Evolutionary conservation across 2,797 vertebrate genomes (phyloP).

Genomic region (Gymnocypris eckloni): DNA sequence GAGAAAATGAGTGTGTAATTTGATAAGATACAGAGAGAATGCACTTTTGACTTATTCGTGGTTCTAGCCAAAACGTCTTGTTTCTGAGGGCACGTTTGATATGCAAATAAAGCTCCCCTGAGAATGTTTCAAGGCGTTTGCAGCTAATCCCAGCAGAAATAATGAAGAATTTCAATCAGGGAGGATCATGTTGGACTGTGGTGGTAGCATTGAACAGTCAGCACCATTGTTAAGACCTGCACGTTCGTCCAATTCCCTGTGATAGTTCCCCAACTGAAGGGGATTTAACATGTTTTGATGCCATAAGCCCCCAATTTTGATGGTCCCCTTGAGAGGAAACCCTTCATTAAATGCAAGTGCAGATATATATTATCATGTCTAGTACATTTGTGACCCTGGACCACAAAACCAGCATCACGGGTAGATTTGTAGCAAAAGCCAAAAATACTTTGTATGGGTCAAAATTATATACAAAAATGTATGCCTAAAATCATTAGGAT

Average conservation of each 20-base stretch:
- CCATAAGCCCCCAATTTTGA: not conserved
- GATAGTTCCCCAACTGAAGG: not conserved
- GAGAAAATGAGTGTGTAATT: constrained; percentile 19
- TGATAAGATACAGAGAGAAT: constrained; percentile 12
- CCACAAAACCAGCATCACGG: too few species aligned
- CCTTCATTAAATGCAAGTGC: not conserved
- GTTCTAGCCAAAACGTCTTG: constrained; percentile 6
- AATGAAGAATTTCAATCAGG: constrained; percentile 13
- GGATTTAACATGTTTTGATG: not conserved
- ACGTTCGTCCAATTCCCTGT: not conserved
- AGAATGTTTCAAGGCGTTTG: constrained; percentile 9
- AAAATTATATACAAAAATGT: too few species aligned
- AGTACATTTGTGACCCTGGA: too few species aligned
- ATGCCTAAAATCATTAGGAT: too few species aligned
- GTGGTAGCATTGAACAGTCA: not conserved
- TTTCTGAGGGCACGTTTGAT: not conserved
- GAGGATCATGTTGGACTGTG: not conserved
- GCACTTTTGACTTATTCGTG: constrained; percentile 25
- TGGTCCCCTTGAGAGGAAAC: not conserved
- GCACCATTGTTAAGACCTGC: not conserved
- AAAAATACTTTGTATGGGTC: too few species aligned
- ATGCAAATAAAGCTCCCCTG: constrained; percentile 1
- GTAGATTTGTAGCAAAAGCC: too few species aligned
- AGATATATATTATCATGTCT: not conserved
- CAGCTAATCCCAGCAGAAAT: constrained; percentile 26